These are phyloP conservation scores for Drosophila emarginata DNA, from an alignment of 2,888 invertebrate species.

Conservation along the genomic window DNA sequence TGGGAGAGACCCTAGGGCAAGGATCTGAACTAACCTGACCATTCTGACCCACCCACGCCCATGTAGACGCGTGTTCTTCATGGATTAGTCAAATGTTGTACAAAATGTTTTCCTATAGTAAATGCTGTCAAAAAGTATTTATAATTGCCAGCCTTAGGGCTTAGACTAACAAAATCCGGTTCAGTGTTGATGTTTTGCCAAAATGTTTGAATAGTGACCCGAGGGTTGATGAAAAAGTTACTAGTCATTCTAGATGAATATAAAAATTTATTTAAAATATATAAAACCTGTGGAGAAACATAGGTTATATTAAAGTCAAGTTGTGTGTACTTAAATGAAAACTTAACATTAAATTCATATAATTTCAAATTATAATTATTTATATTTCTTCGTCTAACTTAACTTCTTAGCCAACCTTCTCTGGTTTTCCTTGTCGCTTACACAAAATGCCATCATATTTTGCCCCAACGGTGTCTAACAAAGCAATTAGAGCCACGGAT, in stretches of 20 bases:
- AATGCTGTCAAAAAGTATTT: constrained; percentile 51
- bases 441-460: constrained; percentile 61
- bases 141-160: constrained; percentile 52
- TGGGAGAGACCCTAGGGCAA: constrained; percentile 23
- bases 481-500: constrained; percentile 70
- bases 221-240: constrained; percentile 24
- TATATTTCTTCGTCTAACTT: no score
- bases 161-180: constrained; percentile 31
- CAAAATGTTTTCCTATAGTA: constrained; percentile 52
- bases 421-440: neutral
- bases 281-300: neutral
- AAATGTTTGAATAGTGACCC: neutral
- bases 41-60: neutral
- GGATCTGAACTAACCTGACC: constrained; percentile 23
- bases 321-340: no score
- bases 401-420: no score
- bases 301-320: neutral
- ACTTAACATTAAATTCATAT: no score
- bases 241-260: neutral
- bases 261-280: constrained; percentile 5
- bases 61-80: constrained; percentile 22
- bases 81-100: constrained; percentile 51
- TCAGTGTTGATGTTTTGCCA: constrained; percentile 13
- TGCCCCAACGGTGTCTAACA: constrained; percentile 63
- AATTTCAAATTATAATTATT: neutral